Evolutionary conservation across 2,113 vertebrate genomes (phyloP).

Genomic region (Delphinus delphis): DNA sequence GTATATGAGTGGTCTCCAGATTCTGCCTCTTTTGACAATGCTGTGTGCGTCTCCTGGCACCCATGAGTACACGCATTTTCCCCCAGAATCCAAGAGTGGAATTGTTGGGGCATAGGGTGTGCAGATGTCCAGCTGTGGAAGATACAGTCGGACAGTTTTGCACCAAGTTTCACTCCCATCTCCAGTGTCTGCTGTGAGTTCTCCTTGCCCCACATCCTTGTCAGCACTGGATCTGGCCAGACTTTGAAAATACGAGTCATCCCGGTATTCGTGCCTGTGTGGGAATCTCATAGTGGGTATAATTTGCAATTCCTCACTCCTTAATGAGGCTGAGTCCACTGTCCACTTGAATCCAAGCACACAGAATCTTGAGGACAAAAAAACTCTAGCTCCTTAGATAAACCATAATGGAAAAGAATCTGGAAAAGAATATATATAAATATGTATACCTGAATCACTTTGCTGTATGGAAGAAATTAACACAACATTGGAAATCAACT

Average conservation of each 20-base stretch:
- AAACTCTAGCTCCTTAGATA: not conserved
- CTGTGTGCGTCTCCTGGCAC: not conserved
- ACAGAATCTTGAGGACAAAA: not conserved
- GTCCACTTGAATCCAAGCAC: not conserved
- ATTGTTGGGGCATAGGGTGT: not conserved
- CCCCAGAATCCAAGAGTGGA: not conserved
- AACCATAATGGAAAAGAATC: not conserved
- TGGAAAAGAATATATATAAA: not conserved
- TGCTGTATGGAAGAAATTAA: not conserved
- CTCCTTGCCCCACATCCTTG: not conserved
- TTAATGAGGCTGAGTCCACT: not conserved
- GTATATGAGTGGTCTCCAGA: not conserved
- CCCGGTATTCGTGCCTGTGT: not conserved
- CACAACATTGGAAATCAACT: not conserved
- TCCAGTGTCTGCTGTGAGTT: not conserved
- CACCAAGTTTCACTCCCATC: not conserved
- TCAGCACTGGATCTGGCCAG: not conserved
- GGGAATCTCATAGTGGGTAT: not conserved
- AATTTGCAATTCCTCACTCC: not conserved
- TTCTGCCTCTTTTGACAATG: not conserved
- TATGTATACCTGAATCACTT: not conserved
- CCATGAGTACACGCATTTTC: rapidly evolving
- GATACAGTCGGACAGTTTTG: rapidly evolving
- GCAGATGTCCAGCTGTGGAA: not conserved
- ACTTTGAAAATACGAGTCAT: not conserved